Conservation (phyloP, 2,113 vertebrate species). For the Eolophus roseicapilla region DNA sequence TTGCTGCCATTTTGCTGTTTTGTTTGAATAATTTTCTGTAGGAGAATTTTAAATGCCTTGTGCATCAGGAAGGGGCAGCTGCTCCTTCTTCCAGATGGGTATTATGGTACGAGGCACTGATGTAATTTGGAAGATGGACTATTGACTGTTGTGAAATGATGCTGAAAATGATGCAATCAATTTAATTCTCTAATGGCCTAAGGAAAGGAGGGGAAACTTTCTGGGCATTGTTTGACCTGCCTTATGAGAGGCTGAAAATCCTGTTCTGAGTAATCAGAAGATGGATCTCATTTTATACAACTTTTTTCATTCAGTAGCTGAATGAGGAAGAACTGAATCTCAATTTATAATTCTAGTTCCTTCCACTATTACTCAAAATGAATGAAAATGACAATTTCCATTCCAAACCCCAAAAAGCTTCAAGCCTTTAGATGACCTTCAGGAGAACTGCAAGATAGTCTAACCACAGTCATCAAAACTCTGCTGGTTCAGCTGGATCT, state of each 20-base stretch:
- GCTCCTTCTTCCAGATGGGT: neutral
- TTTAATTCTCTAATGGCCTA: constrained; percentile 49
- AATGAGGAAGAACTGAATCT: neutral
- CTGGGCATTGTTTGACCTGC: constrained; percentile 38
- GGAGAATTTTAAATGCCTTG: constrained; percentile 19
- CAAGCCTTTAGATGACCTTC: constrained; percentile 7
- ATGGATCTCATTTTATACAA: neutral
- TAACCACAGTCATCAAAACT: neutral
- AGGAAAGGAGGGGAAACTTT: constrained; percentile 43
- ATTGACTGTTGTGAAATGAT: constrained; percentile 57
- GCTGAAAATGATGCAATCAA: constrained; percentile 48
- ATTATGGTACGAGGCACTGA: neutral
- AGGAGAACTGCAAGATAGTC: neutral
- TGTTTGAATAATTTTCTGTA: constrained; percentile 31
- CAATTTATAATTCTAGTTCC: neutral
- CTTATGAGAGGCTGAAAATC: constrained; percentile 3
- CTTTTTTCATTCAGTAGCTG: neutral
- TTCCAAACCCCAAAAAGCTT: neutral
- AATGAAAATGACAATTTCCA: neutral
- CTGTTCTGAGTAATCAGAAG: constrained; percentile 33
- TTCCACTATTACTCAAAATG: constrained; percentile 24
- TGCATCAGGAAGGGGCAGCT: constrained; percentile 20
- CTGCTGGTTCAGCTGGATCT: neutral
- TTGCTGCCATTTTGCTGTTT: constrained; percentile 7
- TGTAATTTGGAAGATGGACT: constrained; percentile 42